A percentile compares a stretch with the other conserved stretches of the same genome.
phyloP scores from a whole-genome alignment of 2,888 invertebrate species.

The Trisateles emortualis region DNA sequence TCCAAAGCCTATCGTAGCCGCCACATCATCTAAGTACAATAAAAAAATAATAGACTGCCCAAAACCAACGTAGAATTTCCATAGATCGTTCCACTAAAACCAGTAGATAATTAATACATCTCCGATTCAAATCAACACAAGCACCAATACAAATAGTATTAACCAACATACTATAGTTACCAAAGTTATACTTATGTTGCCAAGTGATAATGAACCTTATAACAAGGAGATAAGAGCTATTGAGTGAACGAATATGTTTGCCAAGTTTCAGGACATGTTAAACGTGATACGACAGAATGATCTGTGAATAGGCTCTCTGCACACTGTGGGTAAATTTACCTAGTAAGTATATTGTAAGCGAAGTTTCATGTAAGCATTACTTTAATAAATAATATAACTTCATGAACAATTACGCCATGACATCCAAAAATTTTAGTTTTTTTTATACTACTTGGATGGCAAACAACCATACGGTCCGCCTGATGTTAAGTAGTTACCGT shows the following conservation, averaged over 20 bases:
- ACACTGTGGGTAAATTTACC: slow-evolving; percentile 33
- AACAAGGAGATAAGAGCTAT: neutral
- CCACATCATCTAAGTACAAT: no score
- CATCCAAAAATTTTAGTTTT: no score
- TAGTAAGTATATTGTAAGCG: neutral
- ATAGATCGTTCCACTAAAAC: slow-evolving; percentile 10
- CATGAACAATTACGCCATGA: no score
- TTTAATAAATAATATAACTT: no score
- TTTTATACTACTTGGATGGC: no score
- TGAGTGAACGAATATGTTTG: slow-evolving; percentile 42
- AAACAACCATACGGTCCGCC: no score
- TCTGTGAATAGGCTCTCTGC: slow-evolving; percentile 57
- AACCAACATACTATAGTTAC: slow-evolving; percentile 19
- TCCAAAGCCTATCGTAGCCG: no score
- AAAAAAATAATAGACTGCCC: no score
- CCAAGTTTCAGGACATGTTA: slow-evolving; percentile 65
- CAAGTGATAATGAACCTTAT: slow-evolving; percentile 20
- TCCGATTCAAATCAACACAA: slow-evolving; percentile 37
- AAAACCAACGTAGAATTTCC: neutral
- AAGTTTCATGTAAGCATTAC: neutral
- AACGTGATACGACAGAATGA: slow-evolving; percentile 69
- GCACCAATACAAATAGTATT: slow-evolving; percentile 32
- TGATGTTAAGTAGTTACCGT: no score
- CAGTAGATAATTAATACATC: slow-evolving; percentile 32
- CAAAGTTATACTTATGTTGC: neutral